These are phyloP conservation scores for Drosophila incognita DNA, from an alignment of 2,888 invertebrate species.

Conservation along the genomic window DNA sequence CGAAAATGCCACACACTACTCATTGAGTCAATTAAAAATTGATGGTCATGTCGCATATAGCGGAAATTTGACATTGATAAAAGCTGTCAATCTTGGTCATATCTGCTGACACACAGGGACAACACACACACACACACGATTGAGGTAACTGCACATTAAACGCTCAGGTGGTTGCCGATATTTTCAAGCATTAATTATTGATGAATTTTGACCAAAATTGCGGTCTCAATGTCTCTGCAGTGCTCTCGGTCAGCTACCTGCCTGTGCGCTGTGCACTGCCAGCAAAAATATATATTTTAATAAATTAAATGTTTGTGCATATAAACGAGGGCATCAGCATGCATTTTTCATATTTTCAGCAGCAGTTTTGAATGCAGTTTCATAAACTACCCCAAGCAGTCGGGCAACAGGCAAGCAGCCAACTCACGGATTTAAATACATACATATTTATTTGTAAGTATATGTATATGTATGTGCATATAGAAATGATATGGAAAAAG, in stretches of 20 bases:
- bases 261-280: constrained; percentile 7
- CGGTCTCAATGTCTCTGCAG: constrained; percentile 13
- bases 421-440: constrained; percentile 14
- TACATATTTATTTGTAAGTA: constrained; percentile 9
- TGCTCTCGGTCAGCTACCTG: neutral
- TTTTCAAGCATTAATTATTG: constrained; percentile 41
- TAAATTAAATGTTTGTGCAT: constrained; percentile 76
- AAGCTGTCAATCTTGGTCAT: constrained; percentile 38
- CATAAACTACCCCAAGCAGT: constrained; percentile 49
- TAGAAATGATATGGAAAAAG: constrained; percentile 76
- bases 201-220: constrained; percentile 40
- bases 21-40: constrained; percentile 48
- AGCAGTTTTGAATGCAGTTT: constrained; percentile 56
- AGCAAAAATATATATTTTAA: constrained; percentile 65
- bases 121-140: constrained; percentile 3
- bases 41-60: constrained; percentile 12
- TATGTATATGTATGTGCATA: constrained; percentile 26
- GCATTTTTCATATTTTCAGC: constrained; percentile 67
- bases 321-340: constrained; percentile 76
- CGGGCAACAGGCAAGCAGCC: constrained; percentile 17
- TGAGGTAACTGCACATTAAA: constrained; percentile 47
- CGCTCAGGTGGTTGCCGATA: constrained; percentile 28
- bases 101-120: constrained; percentile 11
- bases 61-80: constrained; percentile 28
- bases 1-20: constrained; percentile 13